phyloP scores from a whole-genome alignment of 2,113 vertebrate genomes.

The Isichthys henryi region DNA sequence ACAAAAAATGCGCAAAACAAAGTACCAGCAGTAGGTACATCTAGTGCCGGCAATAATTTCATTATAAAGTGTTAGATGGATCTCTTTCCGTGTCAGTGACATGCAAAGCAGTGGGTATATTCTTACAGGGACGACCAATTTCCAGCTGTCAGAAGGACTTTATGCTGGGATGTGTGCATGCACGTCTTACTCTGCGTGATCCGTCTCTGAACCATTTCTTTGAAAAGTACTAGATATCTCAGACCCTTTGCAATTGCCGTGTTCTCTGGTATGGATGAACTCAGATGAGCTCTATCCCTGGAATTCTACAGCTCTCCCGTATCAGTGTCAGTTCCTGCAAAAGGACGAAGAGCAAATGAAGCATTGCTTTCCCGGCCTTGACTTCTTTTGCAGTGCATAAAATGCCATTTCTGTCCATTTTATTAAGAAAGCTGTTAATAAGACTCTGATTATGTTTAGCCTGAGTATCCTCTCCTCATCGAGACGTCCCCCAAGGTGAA shows the following conservation, averaged over 20 bases:
- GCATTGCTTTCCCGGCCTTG: neutral
- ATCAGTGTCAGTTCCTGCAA: neutral
- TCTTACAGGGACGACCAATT: neutral
- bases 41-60: neutral
- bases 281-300: neutral
- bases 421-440: neutral
- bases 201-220: neutral
- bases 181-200: neutral
- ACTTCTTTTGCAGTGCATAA: neutral
- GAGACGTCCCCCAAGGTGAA: neutral
- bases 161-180: neutral
- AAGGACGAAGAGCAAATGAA: neutral
- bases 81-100: neutral
- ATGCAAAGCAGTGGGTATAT: neutral
- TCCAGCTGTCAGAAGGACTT: neutral
- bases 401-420: neutral
- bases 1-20: neutral
- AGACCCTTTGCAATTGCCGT: neutral
- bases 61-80: neutral
- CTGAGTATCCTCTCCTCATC: neutral
- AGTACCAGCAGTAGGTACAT: conserved; percentile 11
- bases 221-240: neutral
- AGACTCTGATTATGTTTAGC: neutral
- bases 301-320: neutral
- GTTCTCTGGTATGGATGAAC: neutral